Base-by-base conservation (phyloP, 1,140 invertebrate species). In the Atta cephalotes region DNA sequence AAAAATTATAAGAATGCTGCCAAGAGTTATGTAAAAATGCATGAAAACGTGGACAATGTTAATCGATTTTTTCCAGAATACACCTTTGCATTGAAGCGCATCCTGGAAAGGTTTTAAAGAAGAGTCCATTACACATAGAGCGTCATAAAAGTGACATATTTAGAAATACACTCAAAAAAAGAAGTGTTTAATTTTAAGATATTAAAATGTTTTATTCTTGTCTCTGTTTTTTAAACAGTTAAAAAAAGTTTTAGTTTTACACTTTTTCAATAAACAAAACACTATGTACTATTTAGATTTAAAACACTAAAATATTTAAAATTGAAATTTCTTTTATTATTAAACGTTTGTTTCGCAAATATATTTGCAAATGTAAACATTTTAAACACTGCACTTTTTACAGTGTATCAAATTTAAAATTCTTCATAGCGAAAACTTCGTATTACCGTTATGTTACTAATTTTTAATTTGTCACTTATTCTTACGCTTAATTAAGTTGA, bases 21-120 rank as follows among this genome's bases (percentile, higher is more conserved):
- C 45, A 81, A 16, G 14, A 81, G 31, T 81, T 71, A 65, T 53
- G 16, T 70, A 16, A 81, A 81, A 58, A 71, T 81, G 65, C 65
- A 16, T 58, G 31, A 81, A 70, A 81, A 81, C 35, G 51, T 21
- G 79, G 16, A 62, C 25, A 49, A 21, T 10, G 25, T 39, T 66
- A 79, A 66, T 79, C 62, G 77, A 79, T 66, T 66, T 25, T 65
- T n/a, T 79, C 25, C 25, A 51, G 60, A 31, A 5, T 18, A 28
- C 39, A 10, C 6, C 12, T 78, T 14, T 31, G 53, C 72, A n/a
- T 76, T 14, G 56, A 45, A 45, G 12, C 3, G 16, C n/a, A 74
- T 56, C 49, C n/a, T 4, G 10, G 31, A 35, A 35, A 35, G 31
- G 10, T 21, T 28, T 76, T 77, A 60, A 60, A 77, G 25, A 78